These are phyloP conservation scores for Diplodus sargus DNA, from an alignment of 2,797 vertebrate species.

Conservation along the genomic window DNA sequence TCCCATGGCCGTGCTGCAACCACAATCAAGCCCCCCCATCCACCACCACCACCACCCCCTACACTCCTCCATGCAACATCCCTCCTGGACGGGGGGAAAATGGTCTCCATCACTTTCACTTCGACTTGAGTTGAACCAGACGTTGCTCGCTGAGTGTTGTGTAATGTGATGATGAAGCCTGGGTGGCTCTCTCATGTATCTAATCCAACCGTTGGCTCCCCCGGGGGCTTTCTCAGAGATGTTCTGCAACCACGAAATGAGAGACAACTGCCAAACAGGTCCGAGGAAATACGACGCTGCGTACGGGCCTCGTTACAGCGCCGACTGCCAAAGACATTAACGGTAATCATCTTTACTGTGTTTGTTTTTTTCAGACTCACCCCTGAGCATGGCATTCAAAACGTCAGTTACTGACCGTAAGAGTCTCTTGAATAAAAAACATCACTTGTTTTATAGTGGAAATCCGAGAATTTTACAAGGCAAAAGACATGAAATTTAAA, in stretches of 20 bases:
- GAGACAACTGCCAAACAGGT: constrained; percentile 71
- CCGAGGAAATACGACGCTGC: constrained; percentile 41
- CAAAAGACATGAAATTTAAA: neutral
- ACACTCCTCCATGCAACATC: constrained; percentile 17
- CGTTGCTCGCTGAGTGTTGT: constrained; percentile 64
- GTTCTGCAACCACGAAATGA: constrained; percentile 69
- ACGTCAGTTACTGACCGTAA: neutral
- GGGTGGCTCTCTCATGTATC: constrained; percentile 69
- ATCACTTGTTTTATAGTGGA: neutral
- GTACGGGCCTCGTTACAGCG: constrained; percentile 12
- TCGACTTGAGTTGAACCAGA: constrained; percentile 77
- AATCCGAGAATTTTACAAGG: constrained; percentile 4
- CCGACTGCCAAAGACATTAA: constrained; percentile 52
- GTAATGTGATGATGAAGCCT: constrained; percentile 76
- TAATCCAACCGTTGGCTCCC: constrained; percentile 46
- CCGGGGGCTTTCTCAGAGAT: constrained; percentile 38
- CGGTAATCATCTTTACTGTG: constrained; percentile 32
- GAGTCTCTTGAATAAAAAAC: neutral
- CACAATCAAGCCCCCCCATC: constrained; percentile 43
- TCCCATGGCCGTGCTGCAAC: constrained; percentile 60
- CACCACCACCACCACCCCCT: neutral
- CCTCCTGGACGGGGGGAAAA: constrained; percentile 43
- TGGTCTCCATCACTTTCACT: constrained; percentile 76
- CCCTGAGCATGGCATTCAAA: neutral
- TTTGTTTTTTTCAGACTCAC: constrained; percentile 29